These are phyloP conservation scores for Scaptomyza tumidula DNA, from an alignment of 2,888 invertebrate genomes.

Conservation along the genomic window DNA sequence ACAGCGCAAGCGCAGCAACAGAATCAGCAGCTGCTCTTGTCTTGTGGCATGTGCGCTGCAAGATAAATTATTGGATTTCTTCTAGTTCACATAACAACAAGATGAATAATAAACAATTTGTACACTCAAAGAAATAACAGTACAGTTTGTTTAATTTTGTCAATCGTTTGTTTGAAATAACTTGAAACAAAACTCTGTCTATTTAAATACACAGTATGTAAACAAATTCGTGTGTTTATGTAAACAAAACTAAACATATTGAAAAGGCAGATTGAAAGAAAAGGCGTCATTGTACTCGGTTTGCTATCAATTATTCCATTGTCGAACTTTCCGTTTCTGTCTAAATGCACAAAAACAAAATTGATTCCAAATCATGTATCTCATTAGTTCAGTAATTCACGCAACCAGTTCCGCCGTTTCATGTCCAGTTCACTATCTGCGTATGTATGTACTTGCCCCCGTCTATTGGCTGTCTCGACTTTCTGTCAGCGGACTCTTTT, in stretches of 20 bases:
- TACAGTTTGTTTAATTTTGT: neutral
- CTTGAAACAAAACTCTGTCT: neutral
- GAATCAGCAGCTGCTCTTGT: conserved; percentile 32
- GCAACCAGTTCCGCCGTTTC: conserved; percentile 20
- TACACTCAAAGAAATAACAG: neutral
- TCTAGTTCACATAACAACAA: conserved; percentile 9
- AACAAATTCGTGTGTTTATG: neutral
- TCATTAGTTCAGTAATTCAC: conserved; percentile 19
- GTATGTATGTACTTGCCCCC: conserved; percentile 19
- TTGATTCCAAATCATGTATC: conserved; percentile 23
- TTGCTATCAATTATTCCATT: conserved; percentile 5
- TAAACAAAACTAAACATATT: conserved; percentile 26
- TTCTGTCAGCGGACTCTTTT: conserved; percentile 57
- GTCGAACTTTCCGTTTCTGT: neutral
- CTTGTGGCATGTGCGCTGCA: conserved; percentile 38
- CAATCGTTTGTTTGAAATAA: neutral
- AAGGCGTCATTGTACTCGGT: conserved; percentile 27
- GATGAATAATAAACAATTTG: neutral
- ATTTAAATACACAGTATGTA: neutral
- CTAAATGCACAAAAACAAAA: conserved; percentile 4
- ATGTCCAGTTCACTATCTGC: conserved; percentile 24
- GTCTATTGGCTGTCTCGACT: conserved; percentile 39
- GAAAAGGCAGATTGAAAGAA: conserved; percentile 1
- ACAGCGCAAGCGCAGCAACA: conserved; percentile 39
- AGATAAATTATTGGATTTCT: conserved; percentile 32